These are phyloP conservation scores for Rana temporaria DNA, from an alignment of 2,113 vertebrate genomes.

Conservation along the genomic window DNA sequence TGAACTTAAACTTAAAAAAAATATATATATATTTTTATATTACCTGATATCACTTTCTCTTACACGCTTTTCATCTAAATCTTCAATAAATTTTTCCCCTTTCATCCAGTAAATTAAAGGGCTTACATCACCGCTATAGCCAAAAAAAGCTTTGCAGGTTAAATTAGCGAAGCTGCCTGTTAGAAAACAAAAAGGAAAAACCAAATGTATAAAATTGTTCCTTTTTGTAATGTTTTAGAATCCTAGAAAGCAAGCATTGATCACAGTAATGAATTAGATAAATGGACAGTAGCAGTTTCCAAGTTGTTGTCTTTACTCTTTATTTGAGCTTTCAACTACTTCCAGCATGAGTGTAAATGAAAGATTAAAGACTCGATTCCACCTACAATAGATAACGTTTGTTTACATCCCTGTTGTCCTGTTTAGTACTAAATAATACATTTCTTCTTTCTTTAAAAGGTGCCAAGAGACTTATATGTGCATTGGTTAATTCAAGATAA, in stretches of 20 bases:
- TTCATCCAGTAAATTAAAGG: constrained; percentile 99
- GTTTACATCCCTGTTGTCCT: constrained; percentile 11
- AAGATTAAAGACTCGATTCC: constrained; percentile 46
- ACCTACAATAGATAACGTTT: constrained; percentile 36
- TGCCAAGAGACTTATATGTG: constrained; percentile 12
- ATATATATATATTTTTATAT: constrained; percentile 58
- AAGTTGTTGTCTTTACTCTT: constrained; percentile 15
- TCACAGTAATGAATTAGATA: constrained; percentile 48
- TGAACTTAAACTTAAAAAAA: too few relatives aligned
- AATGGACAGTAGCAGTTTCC: constrained; percentile 16
- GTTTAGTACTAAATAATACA: constrained; percentile 36
- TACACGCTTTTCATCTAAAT: constrained; percentile 93
- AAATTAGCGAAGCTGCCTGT: constrained; percentile 91
- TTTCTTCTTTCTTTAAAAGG: neutral
- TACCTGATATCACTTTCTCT: constrained; percentile 98
- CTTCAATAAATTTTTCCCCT: constrained; percentile 98
- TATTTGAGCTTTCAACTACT: constrained; percentile 19
- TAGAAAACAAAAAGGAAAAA: constrained; percentile 66
- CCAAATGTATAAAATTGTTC: constrained; percentile 56
- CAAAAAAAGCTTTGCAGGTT: constrained; percentile 96
- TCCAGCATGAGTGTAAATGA: constrained; percentile 13
- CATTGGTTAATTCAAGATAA: constrained; percentile 3
- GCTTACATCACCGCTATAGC: constrained; percentile 95
- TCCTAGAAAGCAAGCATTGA: constrained; percentile 53
- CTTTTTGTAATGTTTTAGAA: constrained; percentile 19